Conservation (phyloP, 2,888 invertebrate genomes). For the Mimas tiliae region DNA sequence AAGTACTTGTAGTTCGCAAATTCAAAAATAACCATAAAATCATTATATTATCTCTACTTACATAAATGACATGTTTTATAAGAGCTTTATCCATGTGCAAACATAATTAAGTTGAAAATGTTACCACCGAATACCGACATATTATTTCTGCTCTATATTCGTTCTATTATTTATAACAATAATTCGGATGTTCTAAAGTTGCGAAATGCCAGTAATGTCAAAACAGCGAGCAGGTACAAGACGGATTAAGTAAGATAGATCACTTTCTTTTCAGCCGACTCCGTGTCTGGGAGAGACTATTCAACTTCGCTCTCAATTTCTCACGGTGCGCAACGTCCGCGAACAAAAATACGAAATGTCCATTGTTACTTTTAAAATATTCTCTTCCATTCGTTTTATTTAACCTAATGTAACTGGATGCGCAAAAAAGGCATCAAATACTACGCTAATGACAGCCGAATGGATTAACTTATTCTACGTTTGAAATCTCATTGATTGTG, state of each 20-base stretch:
- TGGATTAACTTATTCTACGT: not conserved
- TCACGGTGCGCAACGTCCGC: slow-evolving; percentile 40
- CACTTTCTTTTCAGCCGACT: slow-evolving; percentile 69
- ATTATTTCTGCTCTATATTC: not conserved
- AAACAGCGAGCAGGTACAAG: slow-evolving; percentile 37
- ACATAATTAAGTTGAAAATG: not conserved
- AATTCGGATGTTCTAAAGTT: slow-evolving; percentile 48
- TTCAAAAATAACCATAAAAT: not conserved
- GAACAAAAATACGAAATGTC: slow-evolving; percentile 38
- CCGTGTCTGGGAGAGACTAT: slow-evolving; percentile 48
- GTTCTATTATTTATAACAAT: not conserved
- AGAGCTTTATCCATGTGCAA: no score
- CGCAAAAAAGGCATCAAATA: slow-evolving; percentile 18
- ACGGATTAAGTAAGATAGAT: slow-evolving; percentile 65
- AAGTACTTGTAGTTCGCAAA: not conserved
- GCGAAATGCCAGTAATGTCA: slow-evolving; percentile 52
- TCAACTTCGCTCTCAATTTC: slow-evolving; percentile 60
- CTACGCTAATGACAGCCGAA: slow-evolving; percentile 12
- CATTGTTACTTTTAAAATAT: slow-evolving; percentile 35
- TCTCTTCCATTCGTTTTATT: slow-evolving; percentile 23
- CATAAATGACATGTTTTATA: no score
- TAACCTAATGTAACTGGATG: slow-evolving; percentile 24
- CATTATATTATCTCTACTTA: no score
- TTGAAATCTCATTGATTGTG: not conserved
- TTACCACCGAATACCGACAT: not conserved